Evolutionary conservation across 30 jellyfish, hydroid and myxozoan genomes (phyloP).

Genomic region (Haliclystus octoradiatus): DNA sequence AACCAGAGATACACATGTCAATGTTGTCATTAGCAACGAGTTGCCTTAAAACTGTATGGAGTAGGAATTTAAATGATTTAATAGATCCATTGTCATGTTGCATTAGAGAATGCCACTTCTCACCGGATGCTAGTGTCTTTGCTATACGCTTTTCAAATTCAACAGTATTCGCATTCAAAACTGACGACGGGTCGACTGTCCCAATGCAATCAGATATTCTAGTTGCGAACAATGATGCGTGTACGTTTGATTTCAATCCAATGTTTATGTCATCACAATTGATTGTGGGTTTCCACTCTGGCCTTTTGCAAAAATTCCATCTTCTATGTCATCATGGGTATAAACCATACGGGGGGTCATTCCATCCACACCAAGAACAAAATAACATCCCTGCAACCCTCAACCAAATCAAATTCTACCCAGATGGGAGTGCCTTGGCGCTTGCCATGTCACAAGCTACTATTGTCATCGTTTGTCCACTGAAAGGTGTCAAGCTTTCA

Average conservation of each 20-base stretch:
- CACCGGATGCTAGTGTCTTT: background rate
- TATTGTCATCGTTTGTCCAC: background rate
- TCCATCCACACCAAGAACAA: no score
- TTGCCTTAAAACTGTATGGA: no score
- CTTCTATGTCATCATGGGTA: no score
- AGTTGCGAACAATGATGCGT: no score
- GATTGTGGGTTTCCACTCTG: background rate
- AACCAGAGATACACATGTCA: no score
- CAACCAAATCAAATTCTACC: background rate
- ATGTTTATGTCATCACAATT: background rate
- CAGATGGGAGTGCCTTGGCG: background rate
- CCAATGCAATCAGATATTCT: no score
- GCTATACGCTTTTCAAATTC: background rate
- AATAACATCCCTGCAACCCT: no score
- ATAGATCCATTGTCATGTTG: background rate
- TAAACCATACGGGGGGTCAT: no score
- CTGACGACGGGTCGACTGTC: background rate
- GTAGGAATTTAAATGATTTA: no score
- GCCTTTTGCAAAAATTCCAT: background rate
- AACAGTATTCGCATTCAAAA: no score
- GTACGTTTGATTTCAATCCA: background rate
- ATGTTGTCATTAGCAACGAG: no score
- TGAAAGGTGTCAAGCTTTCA: background rate
- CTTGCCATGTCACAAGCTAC: background rate
- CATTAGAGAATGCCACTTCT: no score